Evolutionary conservation across 2,113 vertebrate genomes (phyloP).

Genomic region (Tragelaphus strepsiceros): DNA sequence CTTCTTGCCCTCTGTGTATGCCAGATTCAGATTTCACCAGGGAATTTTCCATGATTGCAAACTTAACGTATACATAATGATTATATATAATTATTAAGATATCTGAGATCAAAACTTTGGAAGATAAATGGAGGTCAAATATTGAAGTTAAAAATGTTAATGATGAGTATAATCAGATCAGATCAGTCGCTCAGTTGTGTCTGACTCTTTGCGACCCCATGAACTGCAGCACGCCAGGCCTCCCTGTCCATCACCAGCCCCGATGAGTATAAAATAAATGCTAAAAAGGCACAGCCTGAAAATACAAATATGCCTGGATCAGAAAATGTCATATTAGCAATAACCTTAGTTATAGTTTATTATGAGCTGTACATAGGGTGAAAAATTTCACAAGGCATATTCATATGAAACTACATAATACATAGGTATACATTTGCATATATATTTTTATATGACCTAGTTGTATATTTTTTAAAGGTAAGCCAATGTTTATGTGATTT

Average conservation of each 20-base stretch:
- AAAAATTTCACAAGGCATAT: background rate
- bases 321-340: background rate
- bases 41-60: background rate
- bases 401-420: background rate
- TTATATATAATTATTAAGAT: background rate
- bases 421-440: background rate
- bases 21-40: background rate
- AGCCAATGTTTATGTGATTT: background rate
- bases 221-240: too few species aligned
- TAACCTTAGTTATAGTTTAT: background rate
- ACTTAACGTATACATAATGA: background rate
- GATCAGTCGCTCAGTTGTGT: too few species aligned
- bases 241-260: too few species aligned
- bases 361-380: background rate
- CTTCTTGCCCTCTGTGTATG: background rate
- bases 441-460: background rate
- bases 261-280: background rate
- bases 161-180: background rate
- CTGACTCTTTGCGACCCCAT: too few species aligned
- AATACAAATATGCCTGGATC: background rate
- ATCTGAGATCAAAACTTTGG: background rate
- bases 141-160: background rate
- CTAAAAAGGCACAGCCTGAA: background rate
- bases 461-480: background rate
- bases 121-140: background rate